Base-by-base conservation (phyloP, 2,888 invertebrate genomes). In the Monochamus alternatus region DNA sequence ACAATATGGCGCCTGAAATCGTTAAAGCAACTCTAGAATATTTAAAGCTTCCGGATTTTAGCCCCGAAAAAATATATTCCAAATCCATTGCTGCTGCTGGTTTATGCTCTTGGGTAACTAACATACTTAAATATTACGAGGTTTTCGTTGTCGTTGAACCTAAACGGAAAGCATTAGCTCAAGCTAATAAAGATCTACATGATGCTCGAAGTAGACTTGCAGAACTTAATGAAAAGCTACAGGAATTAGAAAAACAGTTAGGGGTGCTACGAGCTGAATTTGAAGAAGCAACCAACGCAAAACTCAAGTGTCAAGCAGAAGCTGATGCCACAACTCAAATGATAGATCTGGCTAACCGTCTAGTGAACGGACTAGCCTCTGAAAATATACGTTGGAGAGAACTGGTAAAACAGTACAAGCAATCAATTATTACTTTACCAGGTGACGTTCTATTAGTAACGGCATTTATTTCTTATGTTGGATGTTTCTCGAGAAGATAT, bases 21-120 rank as follows among this genome's bases (percentile, higher is more conserved):
- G 93, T 97, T 3, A 97, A 96, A 90, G 97, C 96, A 8, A 91
- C 91, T 1, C 88, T 90, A 75, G 92, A 92, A 22, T 93, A 93
- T 86, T 89, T 92, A 14, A 92, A 91, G 82, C 91, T 94, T 86
- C 92, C 93, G 10, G 97, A 97, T 81, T 98, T 98, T 87, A 93
- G 93, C 81, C 94, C 96, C 0, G 96, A 96, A 55, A 94, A 95
- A 81, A 95, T 98, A 84, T 88, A 93, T 81, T 91, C 93, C 0
- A 98, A 98, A 89, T 98, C 98, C 0, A 91, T 93, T 47, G 98
- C 98, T 14, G 98, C 98, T 30, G 96, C 97, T 70, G 96, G 98
- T 32, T 90, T 98, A 8, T 98, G 97, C 86, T 94, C 97, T 1
- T 98, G 98, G 97, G 98, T 96, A 2, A 94, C 97, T 81, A 98